phyloP scores from a whole-genome alignment of 1,140 invertebrate species.

The Penaeus japonicus region DNA sequence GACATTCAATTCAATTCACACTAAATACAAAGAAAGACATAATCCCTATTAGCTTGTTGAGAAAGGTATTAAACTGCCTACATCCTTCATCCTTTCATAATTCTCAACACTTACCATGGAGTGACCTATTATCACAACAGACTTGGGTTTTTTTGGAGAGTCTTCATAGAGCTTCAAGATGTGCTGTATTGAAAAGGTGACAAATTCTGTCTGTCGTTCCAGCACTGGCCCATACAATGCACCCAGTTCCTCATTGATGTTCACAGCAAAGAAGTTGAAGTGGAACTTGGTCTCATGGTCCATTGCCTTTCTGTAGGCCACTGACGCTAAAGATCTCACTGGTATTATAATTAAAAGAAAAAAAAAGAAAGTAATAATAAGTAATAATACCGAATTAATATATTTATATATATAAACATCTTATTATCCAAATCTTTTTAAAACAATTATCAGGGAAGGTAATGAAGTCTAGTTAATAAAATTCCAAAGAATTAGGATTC shows the following conservation, averaged over 20 bases:
- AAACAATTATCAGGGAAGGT: no score
- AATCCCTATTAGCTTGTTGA: no score
- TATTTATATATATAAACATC: no score
- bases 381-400: neutral
- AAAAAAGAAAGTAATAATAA: neutral
- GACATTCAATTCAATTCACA: no score
- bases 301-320: slow-evolving; percentile 81
- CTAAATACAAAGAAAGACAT: no score
- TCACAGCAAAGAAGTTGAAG: slow-evolving; percentile 88
- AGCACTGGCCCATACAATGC: slow-evolving; percentile 81
- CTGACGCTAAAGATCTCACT: slow-evolving; percentile 87
- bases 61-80: slow-evolving; percentile 66
- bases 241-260: slow-evolving; percentile 83
- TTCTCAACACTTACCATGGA: slow-evolving; percentile 77
- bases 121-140: slow-evolving; percentile 85
- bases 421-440: no score
- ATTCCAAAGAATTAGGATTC: no score
- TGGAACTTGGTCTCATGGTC: slow-evolving; percentile 71
- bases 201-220: slow-evolving; percentile 78
- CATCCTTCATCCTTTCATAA: neutral
- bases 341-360: slow-evolving; percentile 61
- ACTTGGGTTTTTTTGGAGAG: slow-evolving; percentile 66
- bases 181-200: slow-evolving; percentile 75
- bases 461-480: no score
- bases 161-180: slow-evolving; percentile 78